Percentiles rank a stretch among this genome's conserved stretches.
phyloP scores from a whole-genome alignment of 2,113 vertebrate species.

The Mirounga angustirostris region DNA sequence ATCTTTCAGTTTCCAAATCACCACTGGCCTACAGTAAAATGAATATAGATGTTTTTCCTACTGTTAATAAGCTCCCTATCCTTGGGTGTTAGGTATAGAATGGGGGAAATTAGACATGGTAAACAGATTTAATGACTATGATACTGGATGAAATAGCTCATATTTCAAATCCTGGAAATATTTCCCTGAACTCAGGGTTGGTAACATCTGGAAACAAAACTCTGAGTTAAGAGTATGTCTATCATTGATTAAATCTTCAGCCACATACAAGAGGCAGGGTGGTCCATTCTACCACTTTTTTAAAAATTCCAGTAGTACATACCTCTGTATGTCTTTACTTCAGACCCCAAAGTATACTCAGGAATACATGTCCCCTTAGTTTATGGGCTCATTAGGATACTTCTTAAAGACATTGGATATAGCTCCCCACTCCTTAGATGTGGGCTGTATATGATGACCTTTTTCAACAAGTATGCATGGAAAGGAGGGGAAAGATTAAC shows the following conservation, averaged over 20 bases:
- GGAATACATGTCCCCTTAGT: background rate
- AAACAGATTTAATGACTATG: background rate
- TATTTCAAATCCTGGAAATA: background rate
- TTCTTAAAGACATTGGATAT: background rate
- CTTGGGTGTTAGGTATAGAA: background rate
- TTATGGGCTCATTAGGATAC: background rate
- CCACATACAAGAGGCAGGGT: rapidly evolving
- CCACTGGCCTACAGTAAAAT: background rate
- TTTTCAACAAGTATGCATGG: background rate
- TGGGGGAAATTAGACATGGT: background rate
- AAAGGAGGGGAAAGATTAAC: background rate
- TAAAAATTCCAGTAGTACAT: too few species aligned
- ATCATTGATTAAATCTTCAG: background rate
- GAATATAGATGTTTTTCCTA: background rate
- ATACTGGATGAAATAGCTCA: background rate
- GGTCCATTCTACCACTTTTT: background rate
- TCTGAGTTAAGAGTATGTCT: background rate
- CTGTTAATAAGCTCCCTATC: background rate
- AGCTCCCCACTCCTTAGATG: background rate
- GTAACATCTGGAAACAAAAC: background rate
- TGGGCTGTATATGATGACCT: background rate
- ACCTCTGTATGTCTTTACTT: background rate
- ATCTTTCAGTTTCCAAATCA: background rate
- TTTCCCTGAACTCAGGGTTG: background rate
- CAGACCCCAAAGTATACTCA: too few species aligned